phyloP scores from a whole-genome alignment of 2,888 invertebrate species.

The Antheraea yamamai region DNA sequence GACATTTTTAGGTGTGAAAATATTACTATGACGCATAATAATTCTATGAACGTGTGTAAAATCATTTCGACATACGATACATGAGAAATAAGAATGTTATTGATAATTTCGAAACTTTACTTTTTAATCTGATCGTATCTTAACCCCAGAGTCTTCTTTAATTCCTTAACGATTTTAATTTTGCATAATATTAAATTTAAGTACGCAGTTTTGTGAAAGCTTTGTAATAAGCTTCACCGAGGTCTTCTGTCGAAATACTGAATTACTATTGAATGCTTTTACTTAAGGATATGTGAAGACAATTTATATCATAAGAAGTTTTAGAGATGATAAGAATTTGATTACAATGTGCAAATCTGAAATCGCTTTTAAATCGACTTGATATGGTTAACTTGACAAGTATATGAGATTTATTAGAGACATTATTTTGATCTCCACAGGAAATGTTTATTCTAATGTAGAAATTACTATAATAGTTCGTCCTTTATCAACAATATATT shows the following conservation, averaged over 20 bases:
- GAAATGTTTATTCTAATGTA: not conserved
- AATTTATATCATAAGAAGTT: not conserved
- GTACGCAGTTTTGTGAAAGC: conserved; percentile 39
- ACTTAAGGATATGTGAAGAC: not conserved
- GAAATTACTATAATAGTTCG: not conserved
- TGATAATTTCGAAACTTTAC: conserved; percentile 44
- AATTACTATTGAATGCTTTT: conserved; percentile 8
- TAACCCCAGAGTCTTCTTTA: conserved; percentile 50
- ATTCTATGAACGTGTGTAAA: conserved; percentile 37
- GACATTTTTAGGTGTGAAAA: conserved; percentile 52
- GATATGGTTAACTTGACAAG: not conserved
- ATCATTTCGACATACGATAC: conserved; percentile 45
- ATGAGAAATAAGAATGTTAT: conserved; percentile 46
- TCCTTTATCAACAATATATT: not conserved
- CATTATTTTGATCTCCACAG: not conserved
- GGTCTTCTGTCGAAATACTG: conserved; percentile 37
- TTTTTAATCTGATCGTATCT: conserved; percentile 50
- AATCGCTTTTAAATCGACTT: not conserved
- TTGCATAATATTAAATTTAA: conserved; percentile 39
- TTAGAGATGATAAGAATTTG: not conserved
- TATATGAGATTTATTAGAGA: not conserved
- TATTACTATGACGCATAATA: conserved; percentile 47
- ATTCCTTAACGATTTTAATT: conserved; percentile 47
- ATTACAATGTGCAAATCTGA: not conserved
- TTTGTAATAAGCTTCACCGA: conserved; percentile 28